Percentiles rank a stretch among this genome's conserved stretches.
These are phyloP conservation scores for Microtus montanus DNA, from an alignment of 2,113 vertebrate species.

Conservation along the genomic window DNA sequence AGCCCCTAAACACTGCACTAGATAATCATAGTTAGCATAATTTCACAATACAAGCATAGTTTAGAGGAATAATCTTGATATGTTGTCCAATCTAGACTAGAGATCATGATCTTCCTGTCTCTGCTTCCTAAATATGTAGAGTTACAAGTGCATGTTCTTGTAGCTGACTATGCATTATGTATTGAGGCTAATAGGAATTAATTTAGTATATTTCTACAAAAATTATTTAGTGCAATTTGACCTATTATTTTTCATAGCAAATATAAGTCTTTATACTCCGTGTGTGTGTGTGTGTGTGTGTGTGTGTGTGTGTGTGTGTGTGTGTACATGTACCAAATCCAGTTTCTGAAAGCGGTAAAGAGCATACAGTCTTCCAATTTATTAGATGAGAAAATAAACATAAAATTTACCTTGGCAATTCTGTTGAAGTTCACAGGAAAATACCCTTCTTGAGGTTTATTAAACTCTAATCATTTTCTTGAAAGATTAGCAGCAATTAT, in stretches of 20 bases:
- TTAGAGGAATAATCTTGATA: background rate
- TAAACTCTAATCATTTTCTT: conserved; percentile 90
- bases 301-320: no score
- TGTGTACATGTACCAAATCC: background rate
- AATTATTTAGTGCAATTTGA: conserved; percentile 12
- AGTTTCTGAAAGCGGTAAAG: conserved; percentile 45
- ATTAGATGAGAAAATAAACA: conserved; percentile 43
- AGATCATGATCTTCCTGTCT: background rate
- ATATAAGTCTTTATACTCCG: background rate
- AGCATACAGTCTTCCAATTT: background rate
- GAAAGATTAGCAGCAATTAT: conserved; percentile 95
- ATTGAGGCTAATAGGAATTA: background rate
- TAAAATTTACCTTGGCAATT: conserved; percentile 80
- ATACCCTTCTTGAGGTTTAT: conserved; percentile 84
- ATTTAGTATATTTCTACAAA: conserved; percentile 31
- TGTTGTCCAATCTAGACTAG: background rate
- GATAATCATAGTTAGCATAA: background rate
- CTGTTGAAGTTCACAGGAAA: conserved; percentile 83
- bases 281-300: no score
- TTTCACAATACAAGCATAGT: background rate
- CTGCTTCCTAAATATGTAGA: background rate
- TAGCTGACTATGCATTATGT: background rate
- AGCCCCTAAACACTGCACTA: background rate
- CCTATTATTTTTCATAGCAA: background rate
- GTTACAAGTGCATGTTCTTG: background rate